A percentile compares a stretch with the other conserved stretches of the same genome.
Conservation (phyloP, 2,113 vertebrate species). For the Phrynocephalus versicolor region DNA sequence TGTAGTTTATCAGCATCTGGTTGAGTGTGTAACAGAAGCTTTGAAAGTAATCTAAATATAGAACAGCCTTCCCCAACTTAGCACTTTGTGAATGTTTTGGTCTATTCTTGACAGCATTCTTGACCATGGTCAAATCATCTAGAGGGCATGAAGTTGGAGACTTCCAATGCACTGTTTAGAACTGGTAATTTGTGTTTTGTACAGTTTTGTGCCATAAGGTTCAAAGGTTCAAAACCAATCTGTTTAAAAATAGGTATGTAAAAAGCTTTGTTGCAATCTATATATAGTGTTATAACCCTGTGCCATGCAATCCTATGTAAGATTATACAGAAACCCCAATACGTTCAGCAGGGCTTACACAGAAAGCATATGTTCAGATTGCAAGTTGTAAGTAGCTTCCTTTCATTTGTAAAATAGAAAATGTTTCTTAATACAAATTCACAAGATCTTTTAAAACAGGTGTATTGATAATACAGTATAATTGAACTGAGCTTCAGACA, state of each 20-base stretch:
- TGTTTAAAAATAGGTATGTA: conserved; percentile 34
- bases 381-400: conserved; percentile 27
- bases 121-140: not conserved
- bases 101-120: not conserved
- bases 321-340: not conserved
- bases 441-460: not conserved
- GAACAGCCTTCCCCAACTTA: not conserved
- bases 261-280: conserved; percentile 28
- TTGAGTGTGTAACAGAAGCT: conserved; percentile 44
- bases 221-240: conserved; percentile 43
- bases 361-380: conserved; percentile 30
- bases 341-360: not conserved
- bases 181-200: conserved; percentile 1
- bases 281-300: conserved; percentile 62
- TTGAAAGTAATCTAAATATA: conserved; percentile 26
- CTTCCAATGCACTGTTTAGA: not conserved
- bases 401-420: conserved; percentile 37
- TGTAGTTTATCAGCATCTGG: conserved; percentile 7
- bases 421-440: conserved; percentile 51
- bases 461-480: conserved; percentile 42
- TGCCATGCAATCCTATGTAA: not conserved
- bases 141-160: not conserved
- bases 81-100: not conserved
- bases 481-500: conserved; percentile 20
- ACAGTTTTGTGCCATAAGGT: conserved; percentile 32